Conservation (phyloP, 2,888 invertebrate genomes). For the Bedellia somnulentella region DNA sequence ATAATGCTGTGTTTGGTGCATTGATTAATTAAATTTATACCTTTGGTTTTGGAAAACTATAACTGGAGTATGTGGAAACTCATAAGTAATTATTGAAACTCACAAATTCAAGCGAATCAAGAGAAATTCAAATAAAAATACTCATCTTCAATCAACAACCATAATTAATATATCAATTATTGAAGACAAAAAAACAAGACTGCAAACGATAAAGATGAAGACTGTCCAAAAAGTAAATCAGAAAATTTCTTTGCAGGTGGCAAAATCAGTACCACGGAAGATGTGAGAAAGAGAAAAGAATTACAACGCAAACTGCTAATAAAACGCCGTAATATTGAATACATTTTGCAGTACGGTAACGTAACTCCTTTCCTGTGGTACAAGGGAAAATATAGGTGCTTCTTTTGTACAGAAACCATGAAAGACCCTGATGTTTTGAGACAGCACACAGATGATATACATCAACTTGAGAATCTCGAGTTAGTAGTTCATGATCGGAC, state of each 20-base stretch:
- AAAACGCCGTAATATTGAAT: slow-evolving; percentile 44
- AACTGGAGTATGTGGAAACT: background rate
- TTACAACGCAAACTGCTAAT: slow-evolving; percentile 31
- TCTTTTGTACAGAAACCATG: slow-evolving; percentile 39
- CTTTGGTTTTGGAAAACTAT: too few species aligned
- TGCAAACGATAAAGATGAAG: slow-evolving; percentile 2
- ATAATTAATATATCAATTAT: background rate
- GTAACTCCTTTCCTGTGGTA: slow-evolving; percentile 50
- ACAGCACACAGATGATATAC: slow-evolving; percentile 28
- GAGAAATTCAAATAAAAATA: background rate
- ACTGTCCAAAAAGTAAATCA: slow-evolving; percentile 9
- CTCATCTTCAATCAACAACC: background rate
- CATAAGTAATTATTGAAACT: slow-evolving; percentile 1
- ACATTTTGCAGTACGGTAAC: slow-evolving; percentile 41
- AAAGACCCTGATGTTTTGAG: slow-evolving; percentile 30
- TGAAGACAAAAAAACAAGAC: too few species aligned
- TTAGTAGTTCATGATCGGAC: slow-evolving; percentile 37
- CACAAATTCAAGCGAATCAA: background rate
- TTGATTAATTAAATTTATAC: too few species aligned
- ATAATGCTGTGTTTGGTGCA: too few species aligned
- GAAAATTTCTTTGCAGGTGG: slow-evolving; percentile 44
- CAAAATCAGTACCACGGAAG: slow-evolving; percentile 34
- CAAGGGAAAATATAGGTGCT: slow-evolving; percentile 41
- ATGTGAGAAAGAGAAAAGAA: slow-evolving; percentile 45
- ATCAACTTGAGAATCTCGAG: slow-evolving; percentile 36